Base-by-base conservation (phyloP, 2,888 invertebrate genomes). In the Mesorhabditis sp. region DNA sequence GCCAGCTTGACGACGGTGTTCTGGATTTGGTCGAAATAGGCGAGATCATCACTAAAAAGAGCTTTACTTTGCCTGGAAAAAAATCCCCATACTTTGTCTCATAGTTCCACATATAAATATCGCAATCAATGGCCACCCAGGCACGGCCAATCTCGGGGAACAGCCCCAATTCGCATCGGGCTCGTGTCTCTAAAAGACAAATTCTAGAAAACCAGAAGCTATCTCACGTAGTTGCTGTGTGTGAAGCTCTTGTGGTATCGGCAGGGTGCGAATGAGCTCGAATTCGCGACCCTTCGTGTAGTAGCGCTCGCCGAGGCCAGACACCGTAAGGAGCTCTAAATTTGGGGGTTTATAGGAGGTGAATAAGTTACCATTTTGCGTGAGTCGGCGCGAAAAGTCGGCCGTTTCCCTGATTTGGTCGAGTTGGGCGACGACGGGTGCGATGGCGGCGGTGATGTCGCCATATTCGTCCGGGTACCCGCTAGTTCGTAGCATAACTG, bases 81-180 rank as follows among this genome's bases (percentile, higher is more conserved):
- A 62, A 13, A 5, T 6, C 43, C 68, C 80, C 86, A 84, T 84
- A 90, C 90, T 91, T 93, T 87, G 94, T 92, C 87, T 95, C 94
- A 88, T 94, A 97, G 43, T 94, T 93, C 98, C 98, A 98, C 58
- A 96, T 91, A 88, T 95, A 98, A 80, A 98, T 92, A 88, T 96
- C 95, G 82, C 94, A 95, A 86, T 98, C 98, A 79, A 98, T 93
- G 4, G 95, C 93, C 69, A 98, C 88, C 96, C 96, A 98, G 0
- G 96, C 96, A 85, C 97, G 89, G 69, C 92, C 92, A 78, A 98
- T 95, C 87, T 94, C 95, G 70, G 95, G 92, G 88, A 98, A 96
- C 6, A 98, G 89, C 4, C 98, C 98, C 94, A 97, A 95, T 89
- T 93, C 91, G 86, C 94, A 95, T 85, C 94, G 93, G 80, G 93